Conservation (phyloP, 2,113 vertebrate genomes). For the Hippotragus niger region DNA sequence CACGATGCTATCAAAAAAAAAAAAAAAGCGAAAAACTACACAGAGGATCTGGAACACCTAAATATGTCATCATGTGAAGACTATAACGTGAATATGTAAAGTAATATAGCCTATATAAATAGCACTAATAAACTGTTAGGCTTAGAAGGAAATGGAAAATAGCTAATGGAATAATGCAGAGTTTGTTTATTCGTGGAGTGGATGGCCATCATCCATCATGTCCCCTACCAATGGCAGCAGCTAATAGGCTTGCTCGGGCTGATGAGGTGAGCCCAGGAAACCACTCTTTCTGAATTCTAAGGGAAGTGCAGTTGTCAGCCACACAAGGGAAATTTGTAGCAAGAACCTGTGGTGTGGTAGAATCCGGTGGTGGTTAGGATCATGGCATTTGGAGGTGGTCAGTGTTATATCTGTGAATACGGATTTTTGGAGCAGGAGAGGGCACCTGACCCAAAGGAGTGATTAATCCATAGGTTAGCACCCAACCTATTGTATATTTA, state of each 20-base stretch:
- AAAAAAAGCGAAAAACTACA: background rate
- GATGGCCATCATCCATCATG: constrained; percentile 57
- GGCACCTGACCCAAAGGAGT: background rate
- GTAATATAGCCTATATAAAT: constrained; percentile 72
- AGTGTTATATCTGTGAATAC: background rate
- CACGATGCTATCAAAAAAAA: background rate
- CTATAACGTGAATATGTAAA: constrained; percentile 76
- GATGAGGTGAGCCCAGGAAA: constrained; percentile 49
- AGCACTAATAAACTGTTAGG: constrained; percentile 75
- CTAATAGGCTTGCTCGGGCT: constrained; percentile 40
- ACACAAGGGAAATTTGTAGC: background rate
- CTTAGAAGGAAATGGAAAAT: constrained; percentile 74
- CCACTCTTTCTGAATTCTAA: constrained; percentile 48
- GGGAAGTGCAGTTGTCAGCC: background rate
- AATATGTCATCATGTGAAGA: constrained; percentile 64
- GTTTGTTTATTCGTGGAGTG: constrained; percentile 75
- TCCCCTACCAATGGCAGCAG: constrained; percentile 58
- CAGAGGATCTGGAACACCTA: constrained; percentile 46
- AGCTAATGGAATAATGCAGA: constrained; percentile 75
- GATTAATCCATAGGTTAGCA: background rate
- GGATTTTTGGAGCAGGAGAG: background rate
- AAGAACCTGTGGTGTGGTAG: background rate
- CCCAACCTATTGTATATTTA: background rate
- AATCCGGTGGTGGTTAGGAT: background rate
- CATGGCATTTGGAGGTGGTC: background rate